phyloP scores from a whole-genome alignment of 2,113 vertebrate genomes.

The Microcebus tavaratra region DNA sequence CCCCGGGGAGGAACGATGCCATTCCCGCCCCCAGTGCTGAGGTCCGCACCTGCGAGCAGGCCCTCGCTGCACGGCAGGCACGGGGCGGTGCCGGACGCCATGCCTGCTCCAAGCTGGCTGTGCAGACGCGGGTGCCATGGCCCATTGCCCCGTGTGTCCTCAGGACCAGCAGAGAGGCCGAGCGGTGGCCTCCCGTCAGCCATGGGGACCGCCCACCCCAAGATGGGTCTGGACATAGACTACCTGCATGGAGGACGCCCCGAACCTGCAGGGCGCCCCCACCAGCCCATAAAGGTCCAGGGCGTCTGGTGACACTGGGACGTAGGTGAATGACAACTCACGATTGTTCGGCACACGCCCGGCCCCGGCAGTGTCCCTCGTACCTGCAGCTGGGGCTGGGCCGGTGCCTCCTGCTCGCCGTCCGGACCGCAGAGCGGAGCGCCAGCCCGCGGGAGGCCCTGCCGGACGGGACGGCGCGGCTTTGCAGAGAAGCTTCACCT shows the following conservation, averaged over 20 bases:
- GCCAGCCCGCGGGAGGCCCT: too few relatives aligned
- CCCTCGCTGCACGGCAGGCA: too few relatives aligned
- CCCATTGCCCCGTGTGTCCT: neutral
- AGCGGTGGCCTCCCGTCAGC: neutral
- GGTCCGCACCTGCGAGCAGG: neutral
- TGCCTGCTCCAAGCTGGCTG: neutral
- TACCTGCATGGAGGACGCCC: neutral
- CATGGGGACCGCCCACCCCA: accelerated
- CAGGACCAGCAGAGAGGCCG: neutral
- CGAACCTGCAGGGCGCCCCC: neutral
- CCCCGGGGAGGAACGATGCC: too few relatives aligned
- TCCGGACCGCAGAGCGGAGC: neutral
- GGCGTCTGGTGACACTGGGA: neutral
- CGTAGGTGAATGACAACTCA: neutral
- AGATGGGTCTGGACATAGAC: neutral
- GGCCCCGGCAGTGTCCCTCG: neutral
- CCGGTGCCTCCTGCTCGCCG: accelerated
- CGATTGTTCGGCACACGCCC: accelerated
- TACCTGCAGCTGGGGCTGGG: too few relatives aligned
- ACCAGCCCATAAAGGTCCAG: neutral
- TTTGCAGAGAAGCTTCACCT: too few relatives aligned
- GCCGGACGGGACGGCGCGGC: neutral
- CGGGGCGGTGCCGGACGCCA: too few relatives aligned
- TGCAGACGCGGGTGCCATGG: neutral
- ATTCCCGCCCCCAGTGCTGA: accelerated